Conservation (phyloP, 1,140 invertebrate genomes). For the Potamilus streckersoni region DNA sequence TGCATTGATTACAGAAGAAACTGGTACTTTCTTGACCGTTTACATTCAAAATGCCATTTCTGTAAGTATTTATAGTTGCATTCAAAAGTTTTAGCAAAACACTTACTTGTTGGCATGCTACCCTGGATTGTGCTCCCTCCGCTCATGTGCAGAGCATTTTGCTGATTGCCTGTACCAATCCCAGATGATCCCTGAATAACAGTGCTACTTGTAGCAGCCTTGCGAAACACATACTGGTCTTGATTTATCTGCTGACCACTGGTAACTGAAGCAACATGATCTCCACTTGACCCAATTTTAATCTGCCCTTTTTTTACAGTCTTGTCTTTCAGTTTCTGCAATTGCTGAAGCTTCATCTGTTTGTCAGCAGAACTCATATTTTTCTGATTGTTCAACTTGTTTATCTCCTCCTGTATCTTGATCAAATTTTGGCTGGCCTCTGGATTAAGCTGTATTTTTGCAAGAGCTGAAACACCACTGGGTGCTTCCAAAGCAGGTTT, state of each 20-base stretch:
- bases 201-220: neutral
- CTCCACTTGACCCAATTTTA: constrained; percentile 1
- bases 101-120: no score
- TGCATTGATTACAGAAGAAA: no score
- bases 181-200: neutral
- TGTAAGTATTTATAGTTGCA: no score
- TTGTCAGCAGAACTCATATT: constrained; percentile 37
- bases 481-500: neutral
- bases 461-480: constrained; percentile 20
- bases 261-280: neutral
- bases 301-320: constrained; percentile 36
- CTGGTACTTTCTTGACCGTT: no score
- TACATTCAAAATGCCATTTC: no score
- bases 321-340: constrained; percentile 30
- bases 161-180: no score
- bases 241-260: neutral
- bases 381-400: constrained; percentile 31
- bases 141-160: no score
- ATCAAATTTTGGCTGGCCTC: constrained; percentile 35
- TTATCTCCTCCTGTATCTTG: constrained; percentile 41
- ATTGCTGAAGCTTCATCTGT: constrained; percentile 23
- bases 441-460: constrained; percentile 34
- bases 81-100: no score
- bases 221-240: neutral
- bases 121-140: no score